These are phyloP conservation scores for Gastracanthus pulcherrimus DNA, from an alignment of 2,888 invertebrate species.

Conservation along the genomic window DNA sequence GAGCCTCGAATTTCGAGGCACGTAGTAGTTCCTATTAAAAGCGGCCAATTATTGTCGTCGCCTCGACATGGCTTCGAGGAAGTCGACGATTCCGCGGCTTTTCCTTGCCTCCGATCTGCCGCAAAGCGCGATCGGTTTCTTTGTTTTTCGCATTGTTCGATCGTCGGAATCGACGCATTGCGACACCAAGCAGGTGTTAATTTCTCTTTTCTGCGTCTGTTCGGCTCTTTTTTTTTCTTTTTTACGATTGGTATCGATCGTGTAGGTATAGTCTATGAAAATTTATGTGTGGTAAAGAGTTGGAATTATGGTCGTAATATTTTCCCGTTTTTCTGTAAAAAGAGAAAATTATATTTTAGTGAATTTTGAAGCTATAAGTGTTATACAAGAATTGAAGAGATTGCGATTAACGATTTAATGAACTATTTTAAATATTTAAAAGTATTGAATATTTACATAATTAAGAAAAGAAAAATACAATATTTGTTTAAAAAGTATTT, in stretches of 20 bases:
- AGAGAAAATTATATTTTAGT: too few species aligned
- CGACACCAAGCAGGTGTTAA: slow-evolving; percentile 2
- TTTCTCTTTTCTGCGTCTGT: not conserved
- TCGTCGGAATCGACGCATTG: slow-evolving; percentile 36
- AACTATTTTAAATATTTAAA: too few species aligned
- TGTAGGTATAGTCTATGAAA: not conserved
- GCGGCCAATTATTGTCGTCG: slow-evolving; percentile 42
- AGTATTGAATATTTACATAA: too few species aligned
- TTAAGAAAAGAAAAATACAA: too few species aligned
- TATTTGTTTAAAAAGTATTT: too few species aligned
- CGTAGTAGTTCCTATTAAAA: slow-evolving; percentile 26
- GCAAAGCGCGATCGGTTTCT: slow-evolving; percentile 2
- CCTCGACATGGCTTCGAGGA: slow-evolving; percentile 38
- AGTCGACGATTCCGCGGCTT: slow-evolving; percentile 35
- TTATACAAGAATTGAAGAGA: too few species aligned
- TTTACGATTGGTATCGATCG: not conserved
- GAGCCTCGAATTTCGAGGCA: slow-evolving; percentile 45
- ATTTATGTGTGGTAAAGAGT: not conserved
- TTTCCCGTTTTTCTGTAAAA: too few species aligned
- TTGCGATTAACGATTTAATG: too few species aligned
- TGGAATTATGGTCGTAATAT: too few species aligned
- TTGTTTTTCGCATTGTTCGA: slow-evolving; percentile 55
- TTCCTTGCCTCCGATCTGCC: not conserved
- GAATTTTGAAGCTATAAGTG: too few species aligned
- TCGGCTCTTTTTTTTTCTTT: not conserved